Conservation (phyloP, 2,888 invertebrate species). For the Stegana nigrithorax region DNA sequence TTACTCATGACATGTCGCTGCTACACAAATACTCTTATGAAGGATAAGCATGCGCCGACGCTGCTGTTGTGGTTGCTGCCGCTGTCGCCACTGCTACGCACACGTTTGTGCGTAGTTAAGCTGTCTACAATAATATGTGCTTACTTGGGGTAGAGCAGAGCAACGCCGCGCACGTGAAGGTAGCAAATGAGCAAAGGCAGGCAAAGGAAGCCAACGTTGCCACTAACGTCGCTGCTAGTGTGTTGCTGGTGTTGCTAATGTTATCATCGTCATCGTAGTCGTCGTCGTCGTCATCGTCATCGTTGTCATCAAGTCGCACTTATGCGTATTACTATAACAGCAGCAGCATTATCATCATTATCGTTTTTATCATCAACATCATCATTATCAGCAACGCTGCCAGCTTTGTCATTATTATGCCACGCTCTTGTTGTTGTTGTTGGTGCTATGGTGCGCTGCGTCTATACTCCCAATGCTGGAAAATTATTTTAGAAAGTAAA, state of each 20-base stretch:
- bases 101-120: too few relatives aligned
- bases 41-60: not conserved
- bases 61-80: not conserved
- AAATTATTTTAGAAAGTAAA: not conserved
- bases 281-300: too few relatives aligned
- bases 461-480: not conserved
- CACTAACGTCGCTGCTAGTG: not conserved
- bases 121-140: too few relatives aligned
- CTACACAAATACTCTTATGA: too few relatives aligned
- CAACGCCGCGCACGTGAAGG: too few relatives aligned
- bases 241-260: not conserved
- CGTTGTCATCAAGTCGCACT: not conserved
- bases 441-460: not conserved
- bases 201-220: too few relatives aligned
- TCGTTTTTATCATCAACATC: not conserved
- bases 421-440: not conserved
- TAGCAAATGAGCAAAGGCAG: too few relatives aligned
- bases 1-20: not conserved
- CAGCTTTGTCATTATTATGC: conserved; percentile 1
- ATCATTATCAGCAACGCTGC: conserved; percentile 7
- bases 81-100: too few relatives aligned
- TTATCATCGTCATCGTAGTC: too few relatives aligned
- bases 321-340: not conserved
- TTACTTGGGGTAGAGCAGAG: too few relatives aligned
- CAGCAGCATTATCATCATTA: too few relatives aligned